Evolutionary conservation across 2,888 invertebrate genomes (phyloP), one percentile per base, ranked within the genome.

Genomic region (Coelopa pilipes): DNA sequence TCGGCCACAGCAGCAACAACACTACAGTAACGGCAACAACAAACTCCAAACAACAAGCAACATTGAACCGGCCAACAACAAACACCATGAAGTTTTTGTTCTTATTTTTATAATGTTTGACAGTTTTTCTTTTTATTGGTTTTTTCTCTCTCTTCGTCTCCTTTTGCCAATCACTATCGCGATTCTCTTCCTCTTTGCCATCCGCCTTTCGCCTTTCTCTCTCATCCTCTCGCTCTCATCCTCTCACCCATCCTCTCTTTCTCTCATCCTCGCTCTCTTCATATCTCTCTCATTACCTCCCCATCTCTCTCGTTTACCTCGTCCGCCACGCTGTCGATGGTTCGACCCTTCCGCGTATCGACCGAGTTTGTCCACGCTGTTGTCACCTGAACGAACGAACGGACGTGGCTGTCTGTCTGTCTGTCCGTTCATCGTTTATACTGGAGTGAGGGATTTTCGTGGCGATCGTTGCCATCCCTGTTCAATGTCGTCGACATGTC

Each of bases 401-500:
- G 34, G 19, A 11, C 5, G 13, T 13, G 62, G 24, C 45, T n/a
- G 62, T 62, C 62, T 45, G 62, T 62, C 59, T 19, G 59, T 59
- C 59, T 19, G 60, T 19, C 60, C 13, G 60, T 19, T 21, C 13
- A 11, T 60, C 62, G 15, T 24, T 62, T n/a, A n/a, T 24, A 0
- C 2, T 62, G 34, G 34, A 4, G 34, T 34, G 34, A 34, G 34
- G 34, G 34, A 34, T 4, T 34, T 34, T 34, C 7, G 7, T 34
- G 34, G 15, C n/a, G 13, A 34, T 15, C 34, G 45, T 24, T 45
- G 34, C 34, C 24, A 60, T 17, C 59, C 55, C 17, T 17, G 57
- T 57, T 17, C 21, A 19, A 21, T 7, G 24, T 34, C 60, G 66
- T 24, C 66, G 66, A 66, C 66, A 66, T 66, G 66, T 66, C 66